Conservation (phyloP, 30 jellyfish, hydroid and myxozoan species). For the Turritopsis rubra region DNA sequence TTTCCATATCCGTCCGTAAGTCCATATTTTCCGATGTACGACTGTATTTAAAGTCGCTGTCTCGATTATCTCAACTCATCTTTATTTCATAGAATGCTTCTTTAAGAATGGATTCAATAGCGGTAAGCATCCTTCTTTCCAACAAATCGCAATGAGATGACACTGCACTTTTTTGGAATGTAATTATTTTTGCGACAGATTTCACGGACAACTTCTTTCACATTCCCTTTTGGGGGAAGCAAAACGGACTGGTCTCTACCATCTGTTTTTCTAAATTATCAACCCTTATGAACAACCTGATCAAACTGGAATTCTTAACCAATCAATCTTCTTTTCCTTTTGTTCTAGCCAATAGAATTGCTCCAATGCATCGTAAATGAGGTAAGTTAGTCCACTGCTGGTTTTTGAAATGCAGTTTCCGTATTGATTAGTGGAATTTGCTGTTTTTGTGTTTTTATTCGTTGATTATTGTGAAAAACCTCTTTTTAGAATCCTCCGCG, state of each 20-base stretch:
- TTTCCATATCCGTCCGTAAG: constrained; percentile 92
- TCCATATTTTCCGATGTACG: neutral
- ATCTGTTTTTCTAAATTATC: too few relatives aligned
- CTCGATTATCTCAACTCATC: neutral
- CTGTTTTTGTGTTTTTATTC: neutral
- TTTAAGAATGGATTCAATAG: constrained; percentile 32
- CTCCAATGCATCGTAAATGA: constrained; percentile 85
- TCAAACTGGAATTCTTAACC: too few relatives aligned
- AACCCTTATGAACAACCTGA: too few relatives aligned
- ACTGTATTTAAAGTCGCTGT: too few relatives aligned
- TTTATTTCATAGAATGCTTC: constrained; percentile 33
- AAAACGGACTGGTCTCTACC: too few relatives aligned
- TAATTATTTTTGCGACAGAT: too few relatives aligned
- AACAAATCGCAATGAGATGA: too few relatives aligned
- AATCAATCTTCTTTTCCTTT: too few relatives aligned
- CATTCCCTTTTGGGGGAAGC: too few relatives aligned
- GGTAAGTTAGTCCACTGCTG: constrained; percentile 40
- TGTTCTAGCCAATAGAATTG: constrained; percentile 72
- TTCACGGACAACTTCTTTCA: too few relatives aligned
- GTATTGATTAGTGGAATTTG: neutral
- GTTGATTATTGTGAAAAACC: neutral
- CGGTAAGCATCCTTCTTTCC: constrained; percentile 16
- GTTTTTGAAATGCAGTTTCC: neutral
- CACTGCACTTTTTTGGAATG: too few relatives aligned
- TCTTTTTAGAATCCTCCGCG: constrained; percentile 81